phyloP scores from a whole-genome alignment of 2,888 invertebrate genomes.

The Rhagonycha lutea region DNA sequence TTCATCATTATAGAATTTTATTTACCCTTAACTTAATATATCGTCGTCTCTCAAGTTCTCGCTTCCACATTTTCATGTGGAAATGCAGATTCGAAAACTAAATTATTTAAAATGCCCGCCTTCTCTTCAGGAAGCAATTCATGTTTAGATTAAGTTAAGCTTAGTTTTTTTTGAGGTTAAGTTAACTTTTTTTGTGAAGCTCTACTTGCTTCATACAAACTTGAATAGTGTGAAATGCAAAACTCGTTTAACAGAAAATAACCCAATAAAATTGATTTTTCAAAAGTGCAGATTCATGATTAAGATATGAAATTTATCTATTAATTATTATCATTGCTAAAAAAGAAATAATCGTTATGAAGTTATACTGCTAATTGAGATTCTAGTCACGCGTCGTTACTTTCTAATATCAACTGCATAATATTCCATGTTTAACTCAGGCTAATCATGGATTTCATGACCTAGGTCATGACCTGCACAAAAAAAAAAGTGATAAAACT shows the following conservation, averaged over 20 bases:
- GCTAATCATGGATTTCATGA: conserved; percentile 48
- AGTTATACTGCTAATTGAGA: conserved; percentile 27
- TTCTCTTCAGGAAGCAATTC: neutral
- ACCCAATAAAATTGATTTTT: neutral
- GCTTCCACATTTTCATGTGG: neutral
- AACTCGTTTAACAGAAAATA: neutral
- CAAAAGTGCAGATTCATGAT: neutral
- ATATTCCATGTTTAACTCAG: conserved; percentile 42
- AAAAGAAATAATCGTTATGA: conserved; percentile 6
- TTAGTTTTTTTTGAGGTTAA: neutral
- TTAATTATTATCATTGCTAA: neutral
- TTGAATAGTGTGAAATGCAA: neutral
- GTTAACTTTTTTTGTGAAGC: neutral
- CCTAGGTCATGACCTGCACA: conserved; percentile 46
- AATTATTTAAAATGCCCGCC: neutral
- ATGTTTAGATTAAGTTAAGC: neutral
- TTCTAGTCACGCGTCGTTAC: conserved; percentile 44
- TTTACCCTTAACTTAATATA: neutral
- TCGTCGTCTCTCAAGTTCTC: neutral
- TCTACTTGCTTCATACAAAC: neutral
- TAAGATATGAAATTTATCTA: neutral
- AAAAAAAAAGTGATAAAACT: conserved; percentile 21
- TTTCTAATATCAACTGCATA: conserved; percentile 41
- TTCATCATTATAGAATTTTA: neutral
- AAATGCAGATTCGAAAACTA: neutral